phyloP scores from a whole-genome alignment of 2,113 vertebrate genomes.

The Triplophysa dalaica region DNA sequence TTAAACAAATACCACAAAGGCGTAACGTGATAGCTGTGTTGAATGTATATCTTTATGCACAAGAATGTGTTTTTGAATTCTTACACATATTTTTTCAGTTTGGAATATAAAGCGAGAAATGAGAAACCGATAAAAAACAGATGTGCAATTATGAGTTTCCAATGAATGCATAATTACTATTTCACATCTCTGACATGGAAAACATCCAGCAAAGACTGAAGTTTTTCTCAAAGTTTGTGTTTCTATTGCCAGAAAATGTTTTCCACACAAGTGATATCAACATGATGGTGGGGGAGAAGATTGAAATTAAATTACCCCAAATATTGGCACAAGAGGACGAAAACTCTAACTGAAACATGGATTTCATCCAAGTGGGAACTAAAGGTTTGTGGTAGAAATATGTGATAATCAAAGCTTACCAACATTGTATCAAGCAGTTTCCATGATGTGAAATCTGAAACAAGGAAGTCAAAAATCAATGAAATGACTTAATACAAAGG shows the following conservation, averaged over 20 bases:
- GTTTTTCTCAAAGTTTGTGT: slow-evolving; percentile 34
- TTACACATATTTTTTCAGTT: not conserved
- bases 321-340: slow-evolving; percentile 50
- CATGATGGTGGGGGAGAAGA: slow-evolving; percentile 3
- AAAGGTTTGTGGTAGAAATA: slow-evolving; percentile 35
- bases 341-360: slow-evolving; percentile 50
- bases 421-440: slow-evolving; percentile 27
- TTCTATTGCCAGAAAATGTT: slow-evolving; percentile 12
- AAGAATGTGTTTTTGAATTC: not conserved
- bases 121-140: slow-evolving; percentile 31
- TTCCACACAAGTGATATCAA: slow-evolving; percentile 39
- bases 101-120: slow-evolving; percentile 22
- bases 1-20: not conserved
- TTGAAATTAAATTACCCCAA: slow-evolving; percentile 49
- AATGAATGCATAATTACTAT: slow-evolving; percentile 31
- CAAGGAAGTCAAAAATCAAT: not conserved
- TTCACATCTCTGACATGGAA: slow-evolving; percentile 26
- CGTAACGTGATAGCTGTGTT: not conserved
- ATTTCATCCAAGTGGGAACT: slow-evolving; percentile 45
- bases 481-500: not conserved
- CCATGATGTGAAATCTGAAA: slow-evolving; percentile 14
- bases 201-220: slow-evolving; percentile 26
- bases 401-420: slow-evolving; percentile 49
- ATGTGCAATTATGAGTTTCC: slow-evolving; percentile 35
- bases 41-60: slow-evolving; percentile 4